These are phyloP conservation scores for Ariolimax columbianus DNA, from an alignment of 2,888 invertebrate species.

Conservation along the genomic window DNA sequence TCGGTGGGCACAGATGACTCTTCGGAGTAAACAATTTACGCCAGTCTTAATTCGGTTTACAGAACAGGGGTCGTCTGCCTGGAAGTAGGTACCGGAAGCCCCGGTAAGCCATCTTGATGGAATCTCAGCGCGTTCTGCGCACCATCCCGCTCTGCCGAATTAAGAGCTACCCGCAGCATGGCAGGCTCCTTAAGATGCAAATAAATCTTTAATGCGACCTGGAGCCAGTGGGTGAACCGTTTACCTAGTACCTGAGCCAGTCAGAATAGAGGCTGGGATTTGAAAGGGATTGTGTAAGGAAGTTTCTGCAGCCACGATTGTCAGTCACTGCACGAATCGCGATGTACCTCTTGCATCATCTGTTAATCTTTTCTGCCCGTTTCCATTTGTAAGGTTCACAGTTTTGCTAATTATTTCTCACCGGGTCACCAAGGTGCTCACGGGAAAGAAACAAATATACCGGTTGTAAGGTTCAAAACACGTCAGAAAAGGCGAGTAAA, in stretches of 20 bases:
- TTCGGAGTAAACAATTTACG: constrained; percentile 46
- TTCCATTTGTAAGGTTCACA: background rate
- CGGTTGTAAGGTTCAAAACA: too few relatives aligned
- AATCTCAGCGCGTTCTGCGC: background rate
- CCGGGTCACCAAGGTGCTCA: too few relatives aligned
- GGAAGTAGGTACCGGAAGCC: constrained; percentile 34
- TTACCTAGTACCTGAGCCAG: background rate
- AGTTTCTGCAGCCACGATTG: background rate
- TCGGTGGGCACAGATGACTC: constrained; percentile 16
- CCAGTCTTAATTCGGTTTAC: constrained; percentile 47
- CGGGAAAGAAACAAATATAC: too few relatives aligned
- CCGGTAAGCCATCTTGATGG: constrained; percentile 3
- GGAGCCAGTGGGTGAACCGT: background rate
- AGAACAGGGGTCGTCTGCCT: constrained; percentile 35
- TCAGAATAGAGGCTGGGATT: background rate
- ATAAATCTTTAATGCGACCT: constrained; percentile 12
- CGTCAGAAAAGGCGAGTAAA: too few relatives aligned
- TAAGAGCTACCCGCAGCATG: background rate
- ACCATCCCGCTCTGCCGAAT: background rate
- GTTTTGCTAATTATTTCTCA: too few relatives aligned
- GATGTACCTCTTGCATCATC: too few relatives aligned
- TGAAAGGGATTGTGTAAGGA: background rate
- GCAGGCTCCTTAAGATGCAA: background rate
- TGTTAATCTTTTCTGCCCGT: background rate
- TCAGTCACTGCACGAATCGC: background rate